Evolutionary conservation across 2,797 vertebrate species (phyloP).

Genomic region (Chloroceryle amazona): DNA sequence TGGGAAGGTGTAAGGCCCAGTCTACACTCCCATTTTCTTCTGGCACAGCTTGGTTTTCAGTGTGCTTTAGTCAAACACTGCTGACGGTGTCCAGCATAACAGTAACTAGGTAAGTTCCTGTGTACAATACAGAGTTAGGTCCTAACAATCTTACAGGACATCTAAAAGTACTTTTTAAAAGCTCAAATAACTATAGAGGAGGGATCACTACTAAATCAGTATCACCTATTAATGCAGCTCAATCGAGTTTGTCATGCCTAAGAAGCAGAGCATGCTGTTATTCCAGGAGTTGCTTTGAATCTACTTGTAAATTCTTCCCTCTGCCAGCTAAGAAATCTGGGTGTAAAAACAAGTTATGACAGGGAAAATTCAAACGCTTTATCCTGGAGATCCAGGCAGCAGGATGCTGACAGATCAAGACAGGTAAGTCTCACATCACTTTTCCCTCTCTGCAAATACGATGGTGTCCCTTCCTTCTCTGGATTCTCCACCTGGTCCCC

Average conservation of each 20-base stretch:
- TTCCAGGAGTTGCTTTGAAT: conserved; percentile 29
- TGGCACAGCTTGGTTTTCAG: background rate
- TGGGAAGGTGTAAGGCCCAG: background rate
- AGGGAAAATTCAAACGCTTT: conserved; percentile 20
- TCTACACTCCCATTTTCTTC: background rate
- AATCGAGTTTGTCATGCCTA: background rate
- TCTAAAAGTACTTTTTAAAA: background rate
- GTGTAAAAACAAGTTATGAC: conserved; percentile 56
- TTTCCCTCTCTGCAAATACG: background rate
- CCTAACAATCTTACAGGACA: background rate
- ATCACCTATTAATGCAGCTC: background rate
- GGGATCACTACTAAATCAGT: background rate
- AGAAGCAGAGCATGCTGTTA: conserved; percentile 30
- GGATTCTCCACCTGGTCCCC: background rate
- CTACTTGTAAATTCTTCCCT: conserved; percentile 15
- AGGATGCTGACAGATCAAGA: background rate
- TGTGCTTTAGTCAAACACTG: background rate
- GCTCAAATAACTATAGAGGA: background rate
- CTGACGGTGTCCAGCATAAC: background rate
- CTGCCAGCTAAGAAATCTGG: conserved; percentile 44
- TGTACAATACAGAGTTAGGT: background rate
- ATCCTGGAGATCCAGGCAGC: background rate
- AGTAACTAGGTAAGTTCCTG: background rate
- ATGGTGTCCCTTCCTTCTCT: background rate
- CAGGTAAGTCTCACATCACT: background rate